Conservation (phyloP, 2,113 vertebrate species). For the Alouatta palliata region DNA sequence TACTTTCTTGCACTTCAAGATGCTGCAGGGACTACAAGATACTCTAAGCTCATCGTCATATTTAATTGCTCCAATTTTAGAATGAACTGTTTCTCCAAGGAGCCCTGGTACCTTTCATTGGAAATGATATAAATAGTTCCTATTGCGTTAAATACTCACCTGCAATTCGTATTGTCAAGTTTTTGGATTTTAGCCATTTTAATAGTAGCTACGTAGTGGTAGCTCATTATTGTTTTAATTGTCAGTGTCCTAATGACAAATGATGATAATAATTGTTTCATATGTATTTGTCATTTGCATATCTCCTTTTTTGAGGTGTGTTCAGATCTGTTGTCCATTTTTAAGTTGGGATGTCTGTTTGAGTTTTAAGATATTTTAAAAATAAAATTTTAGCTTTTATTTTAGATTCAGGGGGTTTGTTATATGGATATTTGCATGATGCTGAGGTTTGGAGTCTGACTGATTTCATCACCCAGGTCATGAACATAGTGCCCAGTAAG, state of each 20-base stretch:
- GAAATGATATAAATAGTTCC: neutral
- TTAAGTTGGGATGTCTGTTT: neutral
- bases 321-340: neutral
- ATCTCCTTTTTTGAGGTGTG: neutral
- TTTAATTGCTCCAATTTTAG: neutral
- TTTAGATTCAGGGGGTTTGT: neutral
- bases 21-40: neutral
- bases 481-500: too few relatives aligned
- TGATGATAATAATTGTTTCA: neutral
- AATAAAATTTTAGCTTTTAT: neutral
- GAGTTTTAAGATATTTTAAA: neutral
- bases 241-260: neutral
- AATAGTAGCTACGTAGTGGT: neutral
- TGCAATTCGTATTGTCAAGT: neutral
- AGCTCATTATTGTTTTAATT: neutral
- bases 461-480: too few relatives aligned
- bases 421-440: too few relatives aligned
- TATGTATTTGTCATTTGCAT: neutral
- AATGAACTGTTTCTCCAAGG: neutral
- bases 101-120: neutral
- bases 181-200: neutral
- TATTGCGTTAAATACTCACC: neutral
- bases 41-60: neutral
- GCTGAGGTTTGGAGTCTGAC: too few relatives aligned
- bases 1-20: neutral